A percentile compares a stretch with the other conserved stretches of the same genome.
These are phyloP conservation scores for Druon quercuslanigerum DNA, from an alignment of 1,140 invertebrate species.

Conservation along the genomic window DNA sequence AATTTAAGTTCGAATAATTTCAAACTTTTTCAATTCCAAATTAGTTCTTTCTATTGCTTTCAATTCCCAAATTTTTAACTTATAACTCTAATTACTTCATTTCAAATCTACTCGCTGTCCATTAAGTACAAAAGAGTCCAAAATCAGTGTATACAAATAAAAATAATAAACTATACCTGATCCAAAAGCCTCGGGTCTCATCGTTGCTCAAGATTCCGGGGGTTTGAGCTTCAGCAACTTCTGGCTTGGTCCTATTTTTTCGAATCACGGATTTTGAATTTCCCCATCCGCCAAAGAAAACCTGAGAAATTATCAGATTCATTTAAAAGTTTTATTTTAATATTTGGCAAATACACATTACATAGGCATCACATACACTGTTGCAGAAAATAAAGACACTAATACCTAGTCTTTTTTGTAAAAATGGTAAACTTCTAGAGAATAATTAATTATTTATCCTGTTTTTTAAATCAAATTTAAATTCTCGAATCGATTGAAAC, in stretches of 20 bases:
- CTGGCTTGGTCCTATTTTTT: slow-evolving; percentile 85
- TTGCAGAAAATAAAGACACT: too few relatives aligned
- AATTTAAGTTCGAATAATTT: too few relatives aligned
- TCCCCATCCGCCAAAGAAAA: slow-evolving; percentile 90
- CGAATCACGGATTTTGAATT: slow-evolving; percentile 90
- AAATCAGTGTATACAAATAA: background rate
- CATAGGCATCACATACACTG: background rate
- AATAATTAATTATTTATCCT: too few relatives aligned
- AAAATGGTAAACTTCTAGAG: too few relatives aligned
- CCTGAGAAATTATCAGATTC: slow-evolving; percentile 65
- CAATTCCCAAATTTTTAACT: too few relatives aligned
- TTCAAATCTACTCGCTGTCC: too few relatives aligned
- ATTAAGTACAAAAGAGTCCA: background rate
- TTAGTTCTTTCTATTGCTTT: too few relatives aligned
- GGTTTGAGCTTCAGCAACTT: slow-evolving; percentile 84
- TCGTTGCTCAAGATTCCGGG: slow-evolving; percentile 81
- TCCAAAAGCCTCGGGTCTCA: slow-evolving; percentile 89
- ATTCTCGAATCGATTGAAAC: too few relatives aligned
- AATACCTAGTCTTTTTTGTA: too few relatives aligned
- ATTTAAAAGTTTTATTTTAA: background rate
- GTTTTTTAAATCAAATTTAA: too few relatives aligned
- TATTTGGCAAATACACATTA: slow-evolving; percentile 2
- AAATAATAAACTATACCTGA: slow-evolving; percentile 69
- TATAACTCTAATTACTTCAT: too few relatives aligned
- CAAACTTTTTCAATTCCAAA: too few relatives aligned